Base-by-base conservation (phyloP, 2,113 vertebrate genomes). In the Oncorhynchus clarkii region DNA sequence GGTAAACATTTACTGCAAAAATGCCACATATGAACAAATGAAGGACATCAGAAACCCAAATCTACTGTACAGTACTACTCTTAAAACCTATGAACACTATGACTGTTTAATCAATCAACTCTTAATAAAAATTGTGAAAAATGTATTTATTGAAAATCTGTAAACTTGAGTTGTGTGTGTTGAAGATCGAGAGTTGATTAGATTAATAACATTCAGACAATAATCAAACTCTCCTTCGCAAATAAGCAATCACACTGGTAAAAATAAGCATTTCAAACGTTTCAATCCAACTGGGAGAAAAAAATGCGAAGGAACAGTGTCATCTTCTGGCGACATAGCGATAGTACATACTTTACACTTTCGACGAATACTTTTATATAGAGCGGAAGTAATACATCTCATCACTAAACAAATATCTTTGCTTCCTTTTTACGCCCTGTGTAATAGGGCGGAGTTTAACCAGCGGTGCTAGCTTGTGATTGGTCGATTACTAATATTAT, bases 61-160 rank as follows among this genome's bases (percentile, higher is more conserved):
- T 64, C 67, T 86, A 88, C 83, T 90, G 88, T 90, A 91, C 80
- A 86, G 80, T 79, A 78, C 51, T 54, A 45, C 79, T 70, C 72
- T 82, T 65, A 83, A 84, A 75, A 90, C 85, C 88, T 89, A 88
- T 89, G 84, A 84, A 82, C 82, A 81, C 77, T 74, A 85, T 68
- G 71, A 84, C 80, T 82, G 80, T 89, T 88, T 87, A 85, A 81
- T 88, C 68, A 86, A 87, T 84, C 85, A 90, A 90, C 84, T 87
- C 88, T 88, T 90, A 86, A 92, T 93, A 91, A 94, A 93, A 88
- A 87, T 89, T 80, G 80, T 87, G 86, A 86, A 84, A 89, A 85
- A 75, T 84, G 83, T 89, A 79, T 88, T 85, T 89, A 79, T 87
- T 86, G 68, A 80, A 49, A 49, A 27, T 60, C n/a, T 29, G 24